Evolutionary conservation across 2,113 vertebrate species (phyloP).

Genomic region (Oenanthe oenanthe): DNA sequence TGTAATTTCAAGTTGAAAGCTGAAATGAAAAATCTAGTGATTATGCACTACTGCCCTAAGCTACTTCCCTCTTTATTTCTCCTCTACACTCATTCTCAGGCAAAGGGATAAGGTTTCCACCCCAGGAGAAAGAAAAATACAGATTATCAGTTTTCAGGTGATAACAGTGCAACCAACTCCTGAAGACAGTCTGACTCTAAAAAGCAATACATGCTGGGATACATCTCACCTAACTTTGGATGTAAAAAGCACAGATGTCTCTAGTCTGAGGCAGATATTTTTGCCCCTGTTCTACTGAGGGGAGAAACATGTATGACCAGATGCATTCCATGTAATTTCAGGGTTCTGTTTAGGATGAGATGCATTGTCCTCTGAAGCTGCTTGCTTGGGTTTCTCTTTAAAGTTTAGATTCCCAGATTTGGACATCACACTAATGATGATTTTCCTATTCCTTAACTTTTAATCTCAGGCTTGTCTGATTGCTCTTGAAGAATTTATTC

Average conservation of each 20-base stretch:
- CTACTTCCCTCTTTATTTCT: constrained; percentile 19
- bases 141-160: constrained; percentile 27
- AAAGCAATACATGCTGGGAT: neutral
- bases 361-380: neutral
- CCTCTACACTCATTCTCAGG: neutral
- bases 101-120: constrained; percentile 20
- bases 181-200: neutral
- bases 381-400: neutral
- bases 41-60: constrained; percentile 57
- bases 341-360: neutral
- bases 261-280: neutral
- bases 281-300: neutral
- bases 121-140: constrained; percentile 20
- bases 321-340: neutral
- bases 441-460: neutral
- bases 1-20: constrained; percentile 64
- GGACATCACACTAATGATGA: neutral
- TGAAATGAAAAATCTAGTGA: constrained; percentile 56
- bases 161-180: neutral
- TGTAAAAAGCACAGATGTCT: neutral
- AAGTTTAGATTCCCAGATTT: neutral
- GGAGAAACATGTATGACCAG: neutral
- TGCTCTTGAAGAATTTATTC: neutral
- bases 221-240: neutral
- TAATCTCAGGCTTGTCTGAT: neutral